These are phyloP conservation scores for Cyrtonyx montezumae DNA, from an alignment of 2,113 vertebrate genomes.

Conservation along the genomic window DNA sequence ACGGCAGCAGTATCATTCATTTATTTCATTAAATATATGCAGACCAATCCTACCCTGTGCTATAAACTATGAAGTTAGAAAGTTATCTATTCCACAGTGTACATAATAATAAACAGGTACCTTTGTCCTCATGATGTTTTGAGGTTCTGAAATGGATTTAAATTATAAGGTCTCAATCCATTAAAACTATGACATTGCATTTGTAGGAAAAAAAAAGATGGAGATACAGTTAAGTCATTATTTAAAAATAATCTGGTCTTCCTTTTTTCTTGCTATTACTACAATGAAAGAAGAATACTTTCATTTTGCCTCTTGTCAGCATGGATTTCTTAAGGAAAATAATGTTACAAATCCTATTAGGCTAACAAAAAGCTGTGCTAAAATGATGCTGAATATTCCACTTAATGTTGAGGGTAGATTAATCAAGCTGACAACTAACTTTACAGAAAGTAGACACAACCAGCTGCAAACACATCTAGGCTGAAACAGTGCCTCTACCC, in stretches of 20 bases:
- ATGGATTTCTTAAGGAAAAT: background rate
- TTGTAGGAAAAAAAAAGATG: background rate
- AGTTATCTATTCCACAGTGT: background rate
- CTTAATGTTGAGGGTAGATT: background rate
- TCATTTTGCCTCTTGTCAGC: background rate
- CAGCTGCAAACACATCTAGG: background rate
- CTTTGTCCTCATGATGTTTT: background rate
- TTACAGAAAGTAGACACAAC: background rate
- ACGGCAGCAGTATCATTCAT: background rate
- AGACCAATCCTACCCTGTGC: background rate
- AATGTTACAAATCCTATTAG: background rate
- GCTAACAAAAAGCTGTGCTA: background rate
- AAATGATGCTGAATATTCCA: background rate
- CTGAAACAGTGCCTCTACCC: background rate
- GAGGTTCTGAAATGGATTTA: constrained; percentile 1
- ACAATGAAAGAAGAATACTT: background rate
- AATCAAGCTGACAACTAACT: background rate
- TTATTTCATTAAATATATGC: background rate
- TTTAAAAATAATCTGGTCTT: background rate
- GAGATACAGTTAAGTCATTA: background rate
- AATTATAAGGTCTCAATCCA: background rate
- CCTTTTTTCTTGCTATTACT: background rate
- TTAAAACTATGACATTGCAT: background rate
- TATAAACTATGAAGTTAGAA: background rate
- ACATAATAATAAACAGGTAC: background rate